A percentile compares a stretch with the other conserved stretches of the same genome.
These are phyloP conservation scores for Falco columbarius DNA, from an alignment of 2,797 vertebrate species.

Conservation along the genomic window DNA sequence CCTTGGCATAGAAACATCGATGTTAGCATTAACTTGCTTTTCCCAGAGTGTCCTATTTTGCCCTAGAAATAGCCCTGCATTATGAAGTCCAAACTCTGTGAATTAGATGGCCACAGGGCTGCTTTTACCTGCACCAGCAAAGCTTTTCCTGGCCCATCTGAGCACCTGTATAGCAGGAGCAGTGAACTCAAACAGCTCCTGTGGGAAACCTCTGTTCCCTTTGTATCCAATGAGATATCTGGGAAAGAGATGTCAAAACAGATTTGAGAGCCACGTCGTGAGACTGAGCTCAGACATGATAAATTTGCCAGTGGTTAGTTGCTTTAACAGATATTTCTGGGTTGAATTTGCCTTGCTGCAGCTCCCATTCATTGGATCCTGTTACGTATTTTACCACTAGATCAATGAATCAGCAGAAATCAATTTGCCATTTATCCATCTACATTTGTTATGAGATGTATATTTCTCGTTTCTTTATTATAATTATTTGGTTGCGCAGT, in stretches of 20 bases:
- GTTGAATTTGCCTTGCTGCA: background rate
- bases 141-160: background rate
- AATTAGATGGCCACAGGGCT: background rate
- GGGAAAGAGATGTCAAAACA: background rate
- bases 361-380: background rate
- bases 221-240: background rate
- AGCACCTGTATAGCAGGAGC: background rate
- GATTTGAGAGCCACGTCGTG: background rate
- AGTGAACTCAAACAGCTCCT: background rate
- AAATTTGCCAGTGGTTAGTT: background rate
- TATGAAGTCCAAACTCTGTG: background rate
- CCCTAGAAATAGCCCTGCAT: background rate
- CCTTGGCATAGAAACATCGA: background rate
- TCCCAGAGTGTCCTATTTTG: background rate
- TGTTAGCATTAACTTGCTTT: background rate
- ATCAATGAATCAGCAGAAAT: background rate
- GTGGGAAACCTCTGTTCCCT: background rate
- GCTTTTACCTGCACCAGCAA: background rate
- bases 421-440: background rate
- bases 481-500: background rate
- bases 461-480: background rate
- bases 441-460: background rate
- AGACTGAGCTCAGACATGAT: background rate
- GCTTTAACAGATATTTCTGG: background rate
- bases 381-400: background rate